Percentiles rank a stretch among this genome's conserved stretches.
Conservation (phyloP, 1,140 invertebrate species). For the Zaprionus africanus region DNA sequence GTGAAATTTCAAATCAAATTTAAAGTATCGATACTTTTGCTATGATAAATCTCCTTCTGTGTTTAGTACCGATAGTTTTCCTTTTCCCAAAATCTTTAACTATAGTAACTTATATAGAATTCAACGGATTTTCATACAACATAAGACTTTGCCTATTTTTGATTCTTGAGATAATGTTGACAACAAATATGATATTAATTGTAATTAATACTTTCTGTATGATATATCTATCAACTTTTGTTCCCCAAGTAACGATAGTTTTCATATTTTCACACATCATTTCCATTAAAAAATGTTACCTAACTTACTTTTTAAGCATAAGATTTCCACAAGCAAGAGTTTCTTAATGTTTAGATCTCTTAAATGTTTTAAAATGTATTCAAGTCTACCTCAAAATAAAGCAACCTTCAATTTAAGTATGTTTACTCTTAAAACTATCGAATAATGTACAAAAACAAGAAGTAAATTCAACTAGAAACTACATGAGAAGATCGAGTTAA, state of each 20-base stretch:
- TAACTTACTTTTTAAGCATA: accelerated
- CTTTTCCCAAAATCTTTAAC: neutral
- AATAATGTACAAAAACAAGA: neutral
- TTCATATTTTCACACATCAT: too few relatives aligned
- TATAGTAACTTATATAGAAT: neutral
- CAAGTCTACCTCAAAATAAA: neutral
- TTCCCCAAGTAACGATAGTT: too few relatives aligned
- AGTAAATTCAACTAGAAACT: neutral
- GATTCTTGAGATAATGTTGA: too few relatives aligned
- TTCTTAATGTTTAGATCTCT: neutral
- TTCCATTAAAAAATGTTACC: too few relatives aligned
- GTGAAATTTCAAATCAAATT: too few relatives aligned
- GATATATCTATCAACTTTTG: too few relatives aligned
- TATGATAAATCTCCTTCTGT: too few relatives aligned
- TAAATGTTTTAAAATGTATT: neutral
- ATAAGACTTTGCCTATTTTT: neutral
- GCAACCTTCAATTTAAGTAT: neutral
- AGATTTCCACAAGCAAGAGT: too few relatives aligned
- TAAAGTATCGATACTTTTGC: too few relatives aligned
- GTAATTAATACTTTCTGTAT: too few relatives aligned
- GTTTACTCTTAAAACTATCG: neutral
- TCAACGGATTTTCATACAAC: neutral
- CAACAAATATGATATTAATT: too few relatives aligned
- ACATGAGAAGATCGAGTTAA: neutral
- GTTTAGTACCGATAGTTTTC: neutral